Conservation (phyloP, 2,888 invertebrate genomes). For the Invenusta paracnida region DNA sequence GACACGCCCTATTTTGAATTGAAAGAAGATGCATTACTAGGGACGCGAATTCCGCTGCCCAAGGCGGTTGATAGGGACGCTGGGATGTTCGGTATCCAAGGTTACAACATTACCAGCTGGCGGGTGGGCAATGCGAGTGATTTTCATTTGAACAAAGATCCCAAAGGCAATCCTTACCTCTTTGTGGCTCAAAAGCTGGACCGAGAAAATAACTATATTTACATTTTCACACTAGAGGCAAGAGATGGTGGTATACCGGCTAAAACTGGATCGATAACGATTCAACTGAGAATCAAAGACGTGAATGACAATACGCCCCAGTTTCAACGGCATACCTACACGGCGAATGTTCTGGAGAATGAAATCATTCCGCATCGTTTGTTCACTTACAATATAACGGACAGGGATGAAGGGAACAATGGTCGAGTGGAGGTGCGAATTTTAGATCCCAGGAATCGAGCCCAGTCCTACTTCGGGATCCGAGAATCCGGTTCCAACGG, state of each 20-base stretch:
- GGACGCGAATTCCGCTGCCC: not conserved
- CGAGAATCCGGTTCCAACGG: not conserved
- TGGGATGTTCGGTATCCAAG: not conserved
- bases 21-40: not conserved
- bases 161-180: not conserved
- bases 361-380: not conserved
- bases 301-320: conserved; percentile 33
- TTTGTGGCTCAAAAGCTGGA: not conserved
- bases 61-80: not conserved
- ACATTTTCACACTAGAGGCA: not conserved
- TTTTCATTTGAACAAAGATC: not conserved
- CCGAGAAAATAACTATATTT: conserved; percentile 12
- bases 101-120: not conserved
- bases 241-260: not conserved
- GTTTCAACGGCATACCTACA: conserved; percentile 19
- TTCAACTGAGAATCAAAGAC: conserved; percentile 14
- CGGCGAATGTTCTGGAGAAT: not conserved
- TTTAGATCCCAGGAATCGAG: not conserved
- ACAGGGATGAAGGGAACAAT: conserved; percentile 21
- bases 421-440: conserved; percentile 18
- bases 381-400: not conserved
- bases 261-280: not conserved
- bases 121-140: not conserved
- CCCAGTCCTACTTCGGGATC: not conserved
- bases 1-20: not conserved